Evolutionary conservation across 2,797 vertebrate genomes (phyloP).

Genomic region (Acanthornis magna): DNA sequence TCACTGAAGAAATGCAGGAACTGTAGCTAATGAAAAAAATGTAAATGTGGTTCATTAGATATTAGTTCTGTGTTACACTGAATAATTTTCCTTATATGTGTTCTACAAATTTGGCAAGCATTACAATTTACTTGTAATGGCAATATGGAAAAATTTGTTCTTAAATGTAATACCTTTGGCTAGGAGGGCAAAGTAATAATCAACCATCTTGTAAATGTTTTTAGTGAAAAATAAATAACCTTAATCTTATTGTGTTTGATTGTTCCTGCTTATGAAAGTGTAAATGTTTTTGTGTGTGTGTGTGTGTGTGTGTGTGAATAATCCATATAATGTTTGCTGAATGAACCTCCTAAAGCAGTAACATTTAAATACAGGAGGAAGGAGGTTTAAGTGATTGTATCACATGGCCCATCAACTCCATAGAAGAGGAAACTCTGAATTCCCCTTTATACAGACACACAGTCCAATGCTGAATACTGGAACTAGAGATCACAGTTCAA

Average conservation of each 20-base stretch:
- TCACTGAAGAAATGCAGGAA: constrained; percentile 45
- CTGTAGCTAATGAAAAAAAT: constrained; percentile 73
- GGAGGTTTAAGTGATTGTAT: background rate
- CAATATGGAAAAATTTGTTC: constrained; percentile 57
- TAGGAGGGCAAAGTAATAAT: constrained; percentile 20
- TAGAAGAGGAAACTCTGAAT: background rate
- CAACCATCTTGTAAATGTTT: background rate
- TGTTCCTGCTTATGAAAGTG: constrained; percentile 23
- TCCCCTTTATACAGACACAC: background rate
- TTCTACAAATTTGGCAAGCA: constrained; percentile 56
- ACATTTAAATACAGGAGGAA: background rate
- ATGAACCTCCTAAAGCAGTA: background rate
- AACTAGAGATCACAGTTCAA: background rate
- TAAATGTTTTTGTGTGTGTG: constrained; percentile 32
- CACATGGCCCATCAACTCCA: background rate
- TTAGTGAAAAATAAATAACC: constrained; percentile 39
- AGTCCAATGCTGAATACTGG: background rate
- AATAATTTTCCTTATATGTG: constrained; percentile 47
- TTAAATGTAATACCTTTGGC: constrained; percentile 58
- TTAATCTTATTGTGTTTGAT: constrained; percentile 27
- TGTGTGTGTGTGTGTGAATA: constrained; percentile 30
- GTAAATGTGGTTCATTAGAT: constrained; percentile 58
- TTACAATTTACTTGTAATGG: constrained; percentile 58
- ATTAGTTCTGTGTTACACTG: constrained; percentile 42
- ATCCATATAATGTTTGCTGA: constrained; percentile 24